These are phyloP conservation scores for Nothocercus nigrocapillus DNA, from an alignment of 2,113 vertebrate genomes.

Conservation along the genomic window DNA sequence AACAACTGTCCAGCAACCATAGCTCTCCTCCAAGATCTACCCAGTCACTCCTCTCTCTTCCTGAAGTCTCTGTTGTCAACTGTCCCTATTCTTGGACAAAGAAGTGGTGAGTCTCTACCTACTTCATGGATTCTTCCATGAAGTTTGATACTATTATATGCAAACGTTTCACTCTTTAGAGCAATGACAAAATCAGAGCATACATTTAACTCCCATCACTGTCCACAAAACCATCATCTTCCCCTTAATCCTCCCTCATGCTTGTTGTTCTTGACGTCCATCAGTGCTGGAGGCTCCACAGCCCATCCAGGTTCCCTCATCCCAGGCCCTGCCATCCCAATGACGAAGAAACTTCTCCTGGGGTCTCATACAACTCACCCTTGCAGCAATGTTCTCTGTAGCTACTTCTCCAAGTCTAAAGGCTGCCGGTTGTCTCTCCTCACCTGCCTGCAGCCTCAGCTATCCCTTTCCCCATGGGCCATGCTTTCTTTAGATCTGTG, in stretches of 20 bases:
- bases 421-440: background rate
- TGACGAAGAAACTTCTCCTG: background rate
- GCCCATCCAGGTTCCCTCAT: background rate
- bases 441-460: background rate
- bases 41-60: background rate
- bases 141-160: background rate
- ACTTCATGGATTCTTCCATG: background rate
- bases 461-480: background rate
- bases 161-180: background rate
- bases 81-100: background rate
- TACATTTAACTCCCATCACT: rapidly evolving
- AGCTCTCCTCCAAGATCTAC: rapidly evolving
- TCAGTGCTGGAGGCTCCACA: background rate
- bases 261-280: background rate
- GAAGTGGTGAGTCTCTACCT: background rate
- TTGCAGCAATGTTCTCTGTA: background rate
- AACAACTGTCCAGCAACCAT: background rate
- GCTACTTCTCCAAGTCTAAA: background rate
- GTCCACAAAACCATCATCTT: background rate
- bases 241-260: background rate
- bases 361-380: background rate
- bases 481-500: background rate
- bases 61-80: background rate
- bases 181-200: background rate
- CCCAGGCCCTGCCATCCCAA: background rate